phyloP scores from a whole-genome alignment of 2,113 vertebrate species.

The Protobothrops mucrosquamatus region DNA sequence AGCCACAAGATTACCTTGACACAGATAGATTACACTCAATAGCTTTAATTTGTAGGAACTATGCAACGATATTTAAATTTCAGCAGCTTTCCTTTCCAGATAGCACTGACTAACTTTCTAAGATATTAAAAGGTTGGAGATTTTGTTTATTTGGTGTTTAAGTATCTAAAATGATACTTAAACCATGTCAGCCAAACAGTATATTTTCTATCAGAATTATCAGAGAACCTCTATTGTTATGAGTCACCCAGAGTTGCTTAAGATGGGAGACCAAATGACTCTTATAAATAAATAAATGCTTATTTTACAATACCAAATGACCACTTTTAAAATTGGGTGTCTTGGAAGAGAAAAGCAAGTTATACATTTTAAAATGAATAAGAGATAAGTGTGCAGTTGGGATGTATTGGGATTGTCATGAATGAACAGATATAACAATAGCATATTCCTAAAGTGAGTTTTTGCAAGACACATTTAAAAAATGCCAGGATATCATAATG shows the following conservation, averaged over 20 bases:
- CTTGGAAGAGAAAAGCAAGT: background rate
- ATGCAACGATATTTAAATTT: background rate
- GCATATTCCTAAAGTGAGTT: background rate
- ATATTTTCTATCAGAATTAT: background rate
- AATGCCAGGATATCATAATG: background rate
- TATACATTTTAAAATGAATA: background rate
- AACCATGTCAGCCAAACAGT: background rate
- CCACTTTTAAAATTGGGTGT: background rate
- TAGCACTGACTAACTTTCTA: background rate
- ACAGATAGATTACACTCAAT: background rate
- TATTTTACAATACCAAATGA: background rate
- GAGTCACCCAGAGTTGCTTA: background rate
- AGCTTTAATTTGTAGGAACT: background rate
- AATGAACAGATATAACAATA: background rate
- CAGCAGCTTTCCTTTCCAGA: background rate
- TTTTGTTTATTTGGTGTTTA: background rate
- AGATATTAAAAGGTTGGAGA: background rate
- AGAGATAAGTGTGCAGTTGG: background rate
- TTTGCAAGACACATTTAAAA: background rate
- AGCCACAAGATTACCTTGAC: background rate
- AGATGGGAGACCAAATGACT: background rate
- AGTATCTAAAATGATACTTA: background rate
- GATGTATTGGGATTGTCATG: background rate
- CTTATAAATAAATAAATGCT: background rate
- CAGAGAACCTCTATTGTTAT: background rate